Percentiles rank a stretch among this genome's conserved stretches.
Evolutionary conservation across 2,888 invertebrate genomes (phyloP).

Genomic region (Drosophila aldrichi): DNA sequence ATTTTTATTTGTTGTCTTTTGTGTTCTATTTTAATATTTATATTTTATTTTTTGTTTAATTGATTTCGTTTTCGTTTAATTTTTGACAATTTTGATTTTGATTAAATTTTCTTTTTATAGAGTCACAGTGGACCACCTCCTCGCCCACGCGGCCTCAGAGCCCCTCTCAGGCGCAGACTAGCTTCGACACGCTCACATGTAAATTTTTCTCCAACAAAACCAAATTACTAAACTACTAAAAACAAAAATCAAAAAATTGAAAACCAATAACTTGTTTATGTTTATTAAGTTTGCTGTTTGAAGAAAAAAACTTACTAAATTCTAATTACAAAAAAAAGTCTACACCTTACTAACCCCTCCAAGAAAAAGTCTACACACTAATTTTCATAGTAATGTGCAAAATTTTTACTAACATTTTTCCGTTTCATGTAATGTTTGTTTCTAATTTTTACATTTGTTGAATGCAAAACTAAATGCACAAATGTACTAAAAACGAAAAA

Average conservation of each 20-base stretch:
- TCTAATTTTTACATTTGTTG: conserved; percentile 43
- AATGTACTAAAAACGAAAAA: conserved; percentile 23
- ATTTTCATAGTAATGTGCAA: conserved; percentile 69
- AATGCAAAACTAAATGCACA: conserved; percentile 63
- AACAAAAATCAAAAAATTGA: conserved; percentile 33
- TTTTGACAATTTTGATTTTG: conserved; percentile 73
- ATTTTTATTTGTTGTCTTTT: conserved; percentile 12
- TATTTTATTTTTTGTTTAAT: conserved; percentile 15
- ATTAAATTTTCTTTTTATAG: conserved; percentile 85
- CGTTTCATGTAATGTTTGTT: conserved; percentile 63
- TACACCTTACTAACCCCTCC: conserved; percentile 47
- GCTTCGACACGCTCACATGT: conserved; percentile 86
- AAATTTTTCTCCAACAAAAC: conserved; percentile 83
- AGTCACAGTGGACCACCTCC: conserved; percentile 86
- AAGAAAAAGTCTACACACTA: conserved; percentile 53
- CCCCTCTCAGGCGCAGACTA: conserved; percentile 86
- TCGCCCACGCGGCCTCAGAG: conserved; percentile 86
- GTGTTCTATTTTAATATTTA: conserved; percentile 31
- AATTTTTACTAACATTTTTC: conserved; percentile 67
- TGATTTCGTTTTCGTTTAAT: conserved; percentile 40
- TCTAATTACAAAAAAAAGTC: conserved; percentile 29
- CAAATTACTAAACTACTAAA: conserved; percentile 60
- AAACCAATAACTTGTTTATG: conserved; percentile 61
- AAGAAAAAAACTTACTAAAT: conserved; percentile 26
- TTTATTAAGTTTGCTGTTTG: conserved; percentile 68